Evolutionary conservation across 2,888 invertebrate species (phyloP).

Genomic region (Emmelina monodactyla): DNA sequence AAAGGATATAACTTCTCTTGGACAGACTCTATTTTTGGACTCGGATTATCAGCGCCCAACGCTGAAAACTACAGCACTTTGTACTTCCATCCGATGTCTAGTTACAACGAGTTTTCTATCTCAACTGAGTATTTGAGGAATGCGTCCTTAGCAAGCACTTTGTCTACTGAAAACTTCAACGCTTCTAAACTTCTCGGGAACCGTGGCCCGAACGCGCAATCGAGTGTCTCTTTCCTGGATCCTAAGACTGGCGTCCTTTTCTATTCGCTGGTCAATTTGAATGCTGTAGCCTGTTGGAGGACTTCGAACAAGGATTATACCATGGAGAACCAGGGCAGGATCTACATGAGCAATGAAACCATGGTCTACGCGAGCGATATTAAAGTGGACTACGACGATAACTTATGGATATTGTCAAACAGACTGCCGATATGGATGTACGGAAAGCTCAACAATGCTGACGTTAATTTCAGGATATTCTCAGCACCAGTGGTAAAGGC

Average conservation of each 20-base stretch:
- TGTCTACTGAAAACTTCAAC: constrained; percentile 58
- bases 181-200: constrained; percentile 74
- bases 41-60: constrained; percentile 72
- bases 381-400: constrained; percentile 75
- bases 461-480: constrained; percentile 76
- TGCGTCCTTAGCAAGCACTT: constrained; percentile 54
- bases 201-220: constrained; percentile 76
- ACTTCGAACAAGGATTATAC: constrained; percentile 72
- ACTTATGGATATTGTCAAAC: constrained; percentile 78
- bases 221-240: constrained; percentile 76
- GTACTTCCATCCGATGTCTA: constrained; percentile 82
- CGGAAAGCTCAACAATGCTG: constrained; percentile 64
- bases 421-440: constrained; percentile 77
- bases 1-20: constrained; percentile 75
- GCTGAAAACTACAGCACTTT: constrained; percentile 73
- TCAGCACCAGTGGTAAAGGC: constrained; percentile 73
- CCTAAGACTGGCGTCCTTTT: constrained; percentile 75
- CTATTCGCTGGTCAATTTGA: constrained; percentile 76
- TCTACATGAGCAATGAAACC: constrained; percentile 73
- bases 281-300: constrained; percentile 82
- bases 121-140: constrained; percentile 73
- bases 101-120: constrained; percentile 79
- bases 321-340: constrained; percentile 74
- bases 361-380: constrained; percentile 82
- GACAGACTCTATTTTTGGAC: constrained; percentile 80